phyloP scores from a whole-genome alignment of 2,113 vertebrate genomes.

The Rhadina sibilatrix region DNA sequence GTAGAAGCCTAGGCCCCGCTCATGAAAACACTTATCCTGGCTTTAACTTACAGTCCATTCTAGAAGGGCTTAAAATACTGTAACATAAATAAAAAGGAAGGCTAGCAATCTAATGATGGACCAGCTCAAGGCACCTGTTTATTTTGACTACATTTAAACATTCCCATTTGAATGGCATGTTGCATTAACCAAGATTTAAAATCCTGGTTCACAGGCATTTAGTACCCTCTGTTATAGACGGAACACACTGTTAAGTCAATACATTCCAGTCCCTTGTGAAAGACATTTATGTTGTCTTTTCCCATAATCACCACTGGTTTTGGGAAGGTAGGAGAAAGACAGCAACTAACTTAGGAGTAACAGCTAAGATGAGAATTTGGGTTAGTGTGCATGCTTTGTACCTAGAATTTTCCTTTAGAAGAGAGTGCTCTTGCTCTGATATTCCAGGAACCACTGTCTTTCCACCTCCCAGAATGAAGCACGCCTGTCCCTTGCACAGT shows the following conservation, averaged over 20 bases:
- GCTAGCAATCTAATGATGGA: background rate
- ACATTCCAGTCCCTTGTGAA: background rate
- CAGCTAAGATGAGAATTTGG: background rate
- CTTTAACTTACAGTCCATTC: background rate
- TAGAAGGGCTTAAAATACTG: background rate
- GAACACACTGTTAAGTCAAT: background rate
- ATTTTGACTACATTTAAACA: constrained; percentile 12
- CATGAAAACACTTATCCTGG: background rate
- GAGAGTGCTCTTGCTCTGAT: background rate
- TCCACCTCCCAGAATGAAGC: background rate
- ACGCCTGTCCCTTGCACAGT: background rate
- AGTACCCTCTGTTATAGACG: background rate
- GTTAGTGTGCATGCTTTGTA: background rate
- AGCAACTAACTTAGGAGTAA: background rate
- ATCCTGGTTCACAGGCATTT: background rate
- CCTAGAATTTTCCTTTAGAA: background rate
- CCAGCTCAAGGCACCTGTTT: constrained; percentile 44
- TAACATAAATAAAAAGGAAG: background rate
- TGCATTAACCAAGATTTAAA: background rate
- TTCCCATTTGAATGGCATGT: background rate
- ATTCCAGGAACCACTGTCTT: background rate
- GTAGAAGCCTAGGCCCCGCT: background rate
- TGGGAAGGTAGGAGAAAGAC: background rate
- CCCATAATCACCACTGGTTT: background rate
- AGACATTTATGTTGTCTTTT: background rate